These are phyloP conservation scores for Chascanopsetta lugubris DNA, from an alignment of 2,113 vertebrate species.

Conservation along the genomic window DNA sequence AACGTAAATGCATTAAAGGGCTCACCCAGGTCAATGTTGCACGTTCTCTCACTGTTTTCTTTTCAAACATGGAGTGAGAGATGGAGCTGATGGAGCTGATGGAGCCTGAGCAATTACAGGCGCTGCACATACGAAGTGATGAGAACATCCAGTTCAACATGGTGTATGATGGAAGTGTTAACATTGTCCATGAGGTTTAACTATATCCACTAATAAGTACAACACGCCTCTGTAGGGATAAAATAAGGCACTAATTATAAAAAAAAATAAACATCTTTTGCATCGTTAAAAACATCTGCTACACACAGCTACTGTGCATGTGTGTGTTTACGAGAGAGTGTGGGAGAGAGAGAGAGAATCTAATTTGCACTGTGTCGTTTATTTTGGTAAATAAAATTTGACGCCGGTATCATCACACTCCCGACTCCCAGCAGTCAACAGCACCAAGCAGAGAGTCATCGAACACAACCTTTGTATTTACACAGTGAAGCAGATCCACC, in stretches of 20 bases:
- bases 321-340: neutral
- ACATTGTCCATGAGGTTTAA: neutral
- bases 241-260: conserved; percentile 6
- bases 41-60: neutral
- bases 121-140: neutral
- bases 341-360: no score
- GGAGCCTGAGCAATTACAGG: neutral
- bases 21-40: neutral
- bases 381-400: no score
- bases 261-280: conserved; percentile 8
- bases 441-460: no score
- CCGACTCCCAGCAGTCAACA: no score
- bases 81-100: neutral
- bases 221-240: neutral
- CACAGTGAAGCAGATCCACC: no score
- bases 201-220: neutral
- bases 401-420: no score
- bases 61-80: neutral
- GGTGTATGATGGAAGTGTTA: neutral
- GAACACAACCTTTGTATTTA: no score
- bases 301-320: neutral
- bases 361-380: no score
- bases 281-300: conserved; percentile 30
- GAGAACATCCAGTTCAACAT: neutral
- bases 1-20: neutral